phyloP scores from a whole-genome alignment of 2,797 vertebrate genomes.

The Brachyalestes nurse region DNA sequence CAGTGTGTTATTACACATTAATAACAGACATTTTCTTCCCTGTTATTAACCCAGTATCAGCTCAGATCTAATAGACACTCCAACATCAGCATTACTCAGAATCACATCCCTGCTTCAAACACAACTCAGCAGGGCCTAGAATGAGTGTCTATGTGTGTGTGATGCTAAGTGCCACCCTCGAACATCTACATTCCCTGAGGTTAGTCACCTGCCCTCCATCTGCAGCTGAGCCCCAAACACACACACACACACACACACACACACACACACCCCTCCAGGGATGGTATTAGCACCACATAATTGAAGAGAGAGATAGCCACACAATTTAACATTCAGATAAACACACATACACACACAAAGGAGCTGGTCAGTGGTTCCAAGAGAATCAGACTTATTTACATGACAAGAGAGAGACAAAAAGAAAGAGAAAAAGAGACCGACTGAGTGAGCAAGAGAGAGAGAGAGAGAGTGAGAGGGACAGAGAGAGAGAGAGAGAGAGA shows the following conservation, averaged over 20 bases:
- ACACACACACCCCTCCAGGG: constrained; percentile 20
- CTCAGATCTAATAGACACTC: no score
- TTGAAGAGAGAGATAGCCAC: no score
- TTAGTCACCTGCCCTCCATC: constrained; percentile 49
- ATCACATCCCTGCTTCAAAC: no score
- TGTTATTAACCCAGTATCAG: no score
- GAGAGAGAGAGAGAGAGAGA: no score
- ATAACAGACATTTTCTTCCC: no score
- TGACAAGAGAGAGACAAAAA: constrained; percentile 37
- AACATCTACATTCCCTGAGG: constrained; percentile 46
- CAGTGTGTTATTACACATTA: no score
- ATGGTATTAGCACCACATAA: constrained; percentile 12
- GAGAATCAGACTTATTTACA: constrained; percentile 29
- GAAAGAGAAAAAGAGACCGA: constrained; percentile 7
- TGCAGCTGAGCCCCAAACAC: constrained; percentile 40
- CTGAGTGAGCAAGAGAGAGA: no score
- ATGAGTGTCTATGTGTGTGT: no score
- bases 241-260: constrained; percentile 15
- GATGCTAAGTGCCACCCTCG: constrained; percentile 20
- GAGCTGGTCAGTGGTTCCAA: neutral
- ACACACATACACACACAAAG: constrained; percentile 33
- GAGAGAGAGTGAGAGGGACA: no score
- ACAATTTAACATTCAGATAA: constrained; percentile 21
- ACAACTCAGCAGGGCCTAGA: no score
- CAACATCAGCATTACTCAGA: no score